Base-by-base conservation (phyloP, 1,140 invertebrate genomes). In the Drosophila insularis region DNA sequence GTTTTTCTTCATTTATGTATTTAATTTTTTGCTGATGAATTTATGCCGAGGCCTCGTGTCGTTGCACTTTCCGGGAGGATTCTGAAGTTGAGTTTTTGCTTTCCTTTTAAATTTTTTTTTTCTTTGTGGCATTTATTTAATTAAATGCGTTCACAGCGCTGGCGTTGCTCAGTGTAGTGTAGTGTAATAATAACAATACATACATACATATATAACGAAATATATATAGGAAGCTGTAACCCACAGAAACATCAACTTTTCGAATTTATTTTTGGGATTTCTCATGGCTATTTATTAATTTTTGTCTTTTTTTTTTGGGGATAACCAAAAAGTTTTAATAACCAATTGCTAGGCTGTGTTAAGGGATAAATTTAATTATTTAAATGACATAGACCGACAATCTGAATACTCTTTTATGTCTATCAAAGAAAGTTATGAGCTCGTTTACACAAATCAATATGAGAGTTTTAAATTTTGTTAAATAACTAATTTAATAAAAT, bases 121-220 rank as follows among this genome's bases (percentile, higher is more conserved):
- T 39, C 65, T 72, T 72, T 72, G 68, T 79, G 76, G 76, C 73
- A 63, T 79, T 76, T 79, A 79, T 79, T 79, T 79, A 76, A 79
- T 79, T 76, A 79, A 79, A 78, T 76, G 58, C 63, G 56, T 64
- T 17, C 46, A 39, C 39, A 40, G 68, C 55, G 66, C 68, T 61
- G 55, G 59, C 55, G 11, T 14, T 67, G 68, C 32, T 35, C 73
- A 54, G 53, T 66, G 62, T 66, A 63, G 68, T 78, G 60, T 71
- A 75, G 68, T 75, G 75, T 75, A 71, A 78, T 72, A 78, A 78
- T 78, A 75, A 75, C 68, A 78, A 75, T 75, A 74, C 40, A 61
- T 39, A 61, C 17, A 63, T 71, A 62, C 7, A 62, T 32, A 39
- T 11, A 35, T 17, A 17, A 1, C 11, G 11, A 37, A 13, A 37